Evolutionary conservation across 30 jellyfish, hydroid and myxozoan species (phyloP), one percentile per base, ranked within the genome.

Genomic region (Calvadosia cruxmelitensis): DNA sequence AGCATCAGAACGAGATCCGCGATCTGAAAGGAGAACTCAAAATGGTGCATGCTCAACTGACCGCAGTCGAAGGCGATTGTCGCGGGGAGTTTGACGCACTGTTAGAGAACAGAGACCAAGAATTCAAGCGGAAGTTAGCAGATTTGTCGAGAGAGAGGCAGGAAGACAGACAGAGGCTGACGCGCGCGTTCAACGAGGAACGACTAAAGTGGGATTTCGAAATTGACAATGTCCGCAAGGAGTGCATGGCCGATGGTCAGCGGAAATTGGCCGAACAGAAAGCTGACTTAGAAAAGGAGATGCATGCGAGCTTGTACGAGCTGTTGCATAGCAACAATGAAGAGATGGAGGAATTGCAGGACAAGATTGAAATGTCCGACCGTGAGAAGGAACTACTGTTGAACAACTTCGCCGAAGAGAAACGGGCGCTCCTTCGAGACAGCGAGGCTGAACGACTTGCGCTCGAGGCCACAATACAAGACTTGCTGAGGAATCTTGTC

Each of bases 131-230:
- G 29, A 82, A 64, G 50, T 52, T 78, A 29, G 95, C 82, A 36
- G 99, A 91, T 34, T 49, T 77, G 57, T 63, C 67, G 29, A 83
- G 50, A 70, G 31, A 52, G 1, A 52, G 50, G 52, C 33, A 76
- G 30, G 70, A 84, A 33, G 99, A 91, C 16, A 82, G 74, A 50
- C 92, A 82, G 50, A 71, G 57, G 29, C 15, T 91, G 49, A 53
- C 81, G 71, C 69, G 68, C 33, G 64, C 73, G 84, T 74, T 81
- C 79, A 68, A 81, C n/a, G 99, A 91, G 23, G 99, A 91, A 33
- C 72, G 95, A 64, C 72, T 52, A 26, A 73, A 78, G n/a, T 90
- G 94, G 95, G 98, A 90, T 51, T 75, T 53, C 23, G 98, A 90
- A 65, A 70, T 90, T 69, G 74, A 65, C 24, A 74, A 57, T 10